Conservation (phyloP, 2,888 invertebrate genomes). For the Caprella mutica region DNA sequence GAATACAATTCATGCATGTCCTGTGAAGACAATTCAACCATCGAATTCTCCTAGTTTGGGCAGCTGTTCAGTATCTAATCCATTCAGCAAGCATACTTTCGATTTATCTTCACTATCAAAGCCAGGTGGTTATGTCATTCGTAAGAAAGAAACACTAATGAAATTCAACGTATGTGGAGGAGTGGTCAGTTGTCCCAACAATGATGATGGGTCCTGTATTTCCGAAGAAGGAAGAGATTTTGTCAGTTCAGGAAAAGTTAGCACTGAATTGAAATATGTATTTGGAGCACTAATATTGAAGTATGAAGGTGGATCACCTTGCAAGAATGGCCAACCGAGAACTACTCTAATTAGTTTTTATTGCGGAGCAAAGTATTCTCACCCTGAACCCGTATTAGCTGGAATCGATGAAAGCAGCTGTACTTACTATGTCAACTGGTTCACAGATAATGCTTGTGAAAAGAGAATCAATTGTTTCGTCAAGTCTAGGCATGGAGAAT, state of each 20-base stretch:
- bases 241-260: conserved; percentile 20
- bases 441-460: conserved; percentile 27
- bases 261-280: conserved; percentile 16
- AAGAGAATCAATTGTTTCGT: conserved; percentile 23
- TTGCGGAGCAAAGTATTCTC: conserved; percentile 21
- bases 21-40: conserved; percentile 2
- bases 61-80: conserved; percentile 18
- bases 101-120: conserved; percentile 19
- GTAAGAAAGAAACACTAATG: conserved; percentile 1
- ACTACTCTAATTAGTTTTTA: conserved; percentile 29
- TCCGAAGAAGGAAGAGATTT: background rate
- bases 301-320: conserved; percentile 19
- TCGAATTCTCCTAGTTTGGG: background rate
- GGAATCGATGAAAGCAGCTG: conserved; percentile 19
- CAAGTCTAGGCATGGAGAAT: conserved; percentile 15
- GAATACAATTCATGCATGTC: conserved; percentile 22
- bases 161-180: conserved; percentile 23
- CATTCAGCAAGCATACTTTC: conserved; percentile 17
- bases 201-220: conserved; percentile 15
- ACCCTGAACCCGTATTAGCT: conserved; percentile 17
- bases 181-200: conserved; percentile 16
- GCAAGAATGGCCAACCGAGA: conserved; percentile 10
- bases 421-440: conserved; percentile 28
- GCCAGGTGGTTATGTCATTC: conserved; percentile 9
- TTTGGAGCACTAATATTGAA: conserved; percentile 19